These are phyloP conservation scores for rat (Rattus norvegicus) DNA, from an alignment of 2,113 vertebrate genomes.

Conservation along the genomic window DNA sequence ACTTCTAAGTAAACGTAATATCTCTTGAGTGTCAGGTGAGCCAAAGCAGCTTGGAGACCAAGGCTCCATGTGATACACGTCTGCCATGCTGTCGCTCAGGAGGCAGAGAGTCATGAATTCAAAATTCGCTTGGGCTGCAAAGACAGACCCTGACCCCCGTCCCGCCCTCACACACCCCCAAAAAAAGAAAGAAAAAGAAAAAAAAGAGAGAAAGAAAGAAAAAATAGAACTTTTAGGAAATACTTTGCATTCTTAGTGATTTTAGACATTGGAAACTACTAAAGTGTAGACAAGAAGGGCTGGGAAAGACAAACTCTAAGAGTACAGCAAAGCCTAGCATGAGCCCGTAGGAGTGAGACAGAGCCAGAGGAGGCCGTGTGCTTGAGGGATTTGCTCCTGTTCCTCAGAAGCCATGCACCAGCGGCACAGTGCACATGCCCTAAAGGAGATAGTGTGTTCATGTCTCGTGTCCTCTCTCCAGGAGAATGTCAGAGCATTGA, in stretches of 20 bases:
- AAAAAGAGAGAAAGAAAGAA: neutral
- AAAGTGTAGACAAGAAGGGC: neutral
- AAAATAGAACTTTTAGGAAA: constrained; percentile 13
- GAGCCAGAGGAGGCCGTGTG: neutral
- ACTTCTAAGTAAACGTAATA: neutral
- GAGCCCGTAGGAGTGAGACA: neutral
- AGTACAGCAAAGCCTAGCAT: neutral
- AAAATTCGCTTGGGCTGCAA: neutral
- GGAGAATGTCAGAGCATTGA: constrained; percentile 95
- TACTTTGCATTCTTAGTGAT: neutral
- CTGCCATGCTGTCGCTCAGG: too few relatives aligned
- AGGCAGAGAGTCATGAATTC: neutral
- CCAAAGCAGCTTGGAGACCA: neutral
- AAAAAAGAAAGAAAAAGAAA: neutral
- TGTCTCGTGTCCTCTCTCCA: constrained; percentile 70
- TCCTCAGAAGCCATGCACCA: too few relatives aligned
- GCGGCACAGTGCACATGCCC: neutral
- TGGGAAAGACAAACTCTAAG: neutral
- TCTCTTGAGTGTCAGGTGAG: neutral
- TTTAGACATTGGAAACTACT: neutral
- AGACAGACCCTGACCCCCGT: neutral
- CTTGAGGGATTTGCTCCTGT: neutral
- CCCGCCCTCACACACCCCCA: too few relatives aligned
- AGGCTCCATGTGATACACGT: neutral
- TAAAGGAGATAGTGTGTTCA: neutral